phyloP scores from a whole-genome alignment of 2,113 vertebrate species.

The Pteropus alecto region DNA sequence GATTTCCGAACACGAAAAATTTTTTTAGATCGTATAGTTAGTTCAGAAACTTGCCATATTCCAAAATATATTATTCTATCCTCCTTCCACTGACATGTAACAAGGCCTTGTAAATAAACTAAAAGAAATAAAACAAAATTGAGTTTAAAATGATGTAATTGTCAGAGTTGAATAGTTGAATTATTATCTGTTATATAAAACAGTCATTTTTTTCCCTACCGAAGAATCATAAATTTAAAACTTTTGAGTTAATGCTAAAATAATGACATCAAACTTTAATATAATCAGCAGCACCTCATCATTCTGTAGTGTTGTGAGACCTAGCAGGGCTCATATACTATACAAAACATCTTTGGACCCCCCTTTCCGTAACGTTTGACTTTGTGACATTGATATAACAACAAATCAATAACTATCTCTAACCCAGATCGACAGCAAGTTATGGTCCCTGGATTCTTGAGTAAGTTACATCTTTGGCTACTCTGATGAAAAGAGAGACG shows the following conservation, averaged over 20 bases:
- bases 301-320: neutral
- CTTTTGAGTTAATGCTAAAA: slow-evolving; percentile 22
- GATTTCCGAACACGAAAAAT: neutral
- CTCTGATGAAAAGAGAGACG: neutral
- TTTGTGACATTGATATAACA: neutral
- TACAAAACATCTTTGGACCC: neutral
- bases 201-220: neutral
- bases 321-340: neutral
- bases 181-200: neutral
- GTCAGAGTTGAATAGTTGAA: neutral
- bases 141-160: slow-evolving; percentile 41
- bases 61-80: neutral
- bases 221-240: slow-evolving; percentile 23
- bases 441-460: neutral
- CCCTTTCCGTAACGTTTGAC: neutral
- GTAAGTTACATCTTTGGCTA: neutral
- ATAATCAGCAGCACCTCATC: neutral
- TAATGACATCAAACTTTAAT: neutral
- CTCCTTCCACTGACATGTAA: neutral
- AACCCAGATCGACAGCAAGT: neutral
- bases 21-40: neutral
- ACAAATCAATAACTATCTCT: neutral
- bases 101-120: neutral
- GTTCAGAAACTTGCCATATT: neutral
- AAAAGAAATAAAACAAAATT: slow-evolving; percentile 29